These are phyloP conservation scores for Cephus pulcher DNA, from an alignment of 2,888 invertebrate genomes.

Conservation along the genomic window DNA sequence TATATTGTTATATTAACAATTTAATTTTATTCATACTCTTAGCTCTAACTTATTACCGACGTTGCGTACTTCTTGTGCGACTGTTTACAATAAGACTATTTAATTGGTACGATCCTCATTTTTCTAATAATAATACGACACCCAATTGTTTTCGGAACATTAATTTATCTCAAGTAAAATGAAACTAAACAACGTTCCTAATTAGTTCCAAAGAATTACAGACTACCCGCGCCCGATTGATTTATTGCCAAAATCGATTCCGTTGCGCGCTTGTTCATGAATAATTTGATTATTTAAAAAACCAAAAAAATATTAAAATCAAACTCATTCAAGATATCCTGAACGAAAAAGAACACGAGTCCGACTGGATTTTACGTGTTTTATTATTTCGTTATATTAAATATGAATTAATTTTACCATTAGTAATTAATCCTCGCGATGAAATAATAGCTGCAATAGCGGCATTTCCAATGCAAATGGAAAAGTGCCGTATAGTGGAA, in stretches of 20 bases:
- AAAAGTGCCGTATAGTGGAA: not conserved
- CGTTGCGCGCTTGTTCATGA: not conserved
- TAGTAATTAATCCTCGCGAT: not conserved
- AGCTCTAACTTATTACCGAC: not conserved
- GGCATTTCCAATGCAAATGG: not conserved
- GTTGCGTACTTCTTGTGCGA: not conserved
- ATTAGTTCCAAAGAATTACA: not conserved
- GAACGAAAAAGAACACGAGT: not conserved
- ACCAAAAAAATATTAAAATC: not conserved
- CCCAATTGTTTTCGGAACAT: not conserved
- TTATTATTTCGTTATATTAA: not conserved
- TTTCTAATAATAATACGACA: not conserved
- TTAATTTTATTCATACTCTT: not conserved
- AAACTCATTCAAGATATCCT: not conserved
- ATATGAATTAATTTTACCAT: not conserved
- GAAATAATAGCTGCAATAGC: not conserved
- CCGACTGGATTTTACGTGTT: not conserved
- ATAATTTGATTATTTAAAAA: not conserved
- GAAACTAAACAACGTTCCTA: not conserved
- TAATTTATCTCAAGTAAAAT: not conserved
- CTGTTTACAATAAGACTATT: not conserved
- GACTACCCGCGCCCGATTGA: not conserved
- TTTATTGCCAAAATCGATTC: not conserved
- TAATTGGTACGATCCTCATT: not conserved
- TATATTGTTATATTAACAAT: not conserved